Conservation (phyloP, 2,888 invertebrate species). For the Parnassius mnemosyne region DNA sequence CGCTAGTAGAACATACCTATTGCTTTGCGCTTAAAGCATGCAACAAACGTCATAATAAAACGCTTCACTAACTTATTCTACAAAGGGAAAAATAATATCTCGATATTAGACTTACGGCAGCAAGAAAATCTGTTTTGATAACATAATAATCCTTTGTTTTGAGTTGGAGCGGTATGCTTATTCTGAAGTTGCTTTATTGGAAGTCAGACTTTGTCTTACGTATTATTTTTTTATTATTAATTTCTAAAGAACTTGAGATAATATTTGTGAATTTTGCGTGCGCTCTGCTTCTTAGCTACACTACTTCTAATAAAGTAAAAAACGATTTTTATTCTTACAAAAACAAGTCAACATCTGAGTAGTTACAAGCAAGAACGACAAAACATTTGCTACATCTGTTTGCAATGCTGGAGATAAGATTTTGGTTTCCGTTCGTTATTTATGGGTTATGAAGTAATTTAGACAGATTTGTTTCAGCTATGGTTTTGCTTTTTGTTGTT, state of each 20-base stretch:
- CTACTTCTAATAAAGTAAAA: too few species aligned
- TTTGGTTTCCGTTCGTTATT: background rate
- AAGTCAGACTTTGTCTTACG: background rate
- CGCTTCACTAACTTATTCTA: too few species aligned
- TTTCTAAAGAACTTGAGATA: too few species aligned
- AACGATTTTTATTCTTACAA: too few species aligned
- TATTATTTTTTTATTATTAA: background rate
- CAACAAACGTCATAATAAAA: too few species aligned
- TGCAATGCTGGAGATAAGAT: background rate
- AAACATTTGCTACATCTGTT: background rate
- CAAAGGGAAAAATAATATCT: too few species aligned
- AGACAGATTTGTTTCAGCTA: background rate
- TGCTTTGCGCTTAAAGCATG: too few species aligned
- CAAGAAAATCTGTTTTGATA: background rate
- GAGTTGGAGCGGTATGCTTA: background rate
- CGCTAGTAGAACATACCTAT: too few species aligned
- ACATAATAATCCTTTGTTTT: conserved; percentile 1
- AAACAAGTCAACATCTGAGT: background rate
- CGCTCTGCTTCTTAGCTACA: too few species aligned
- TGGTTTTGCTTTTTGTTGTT: background rate
- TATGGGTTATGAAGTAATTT: background rate
- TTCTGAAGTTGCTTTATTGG: background rate
- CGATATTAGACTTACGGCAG: background rate
- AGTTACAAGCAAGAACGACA: conserved; percentile 1
- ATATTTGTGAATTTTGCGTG: too few species aligned